Evolutionary conservation across 2,888 invertebrate species (phyloP), one percentile per base, ranked within the genome.

Genomic region (Pollenia angustigena): DNA sequence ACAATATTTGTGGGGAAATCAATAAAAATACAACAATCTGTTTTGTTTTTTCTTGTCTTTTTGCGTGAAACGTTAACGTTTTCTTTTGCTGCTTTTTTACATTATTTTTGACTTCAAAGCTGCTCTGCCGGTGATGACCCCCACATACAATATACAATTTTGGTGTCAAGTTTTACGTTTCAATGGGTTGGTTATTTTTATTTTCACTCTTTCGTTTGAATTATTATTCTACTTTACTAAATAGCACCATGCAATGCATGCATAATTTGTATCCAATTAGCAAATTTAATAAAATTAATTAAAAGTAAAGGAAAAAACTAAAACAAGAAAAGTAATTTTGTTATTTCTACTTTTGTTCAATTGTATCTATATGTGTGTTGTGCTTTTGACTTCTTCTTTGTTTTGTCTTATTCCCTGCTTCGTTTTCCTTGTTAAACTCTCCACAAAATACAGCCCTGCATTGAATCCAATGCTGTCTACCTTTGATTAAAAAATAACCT

Each of bases 61-160:
- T 60, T 42, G 18, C 32, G 50, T 42, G 62, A 60, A 62, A 76
- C 60, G 48, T 46, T 58, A 32, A 48, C 42, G 68, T 71, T 56
- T 74, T 54, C 32, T 78, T 79, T 69, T 23, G 50, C 62, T 83
- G 69, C 69, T 71, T 44, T 44, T 72, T 68, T 60, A 68, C 81
- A 81, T 66, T 48, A 54, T 72, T 81, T 66, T n/a, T 82, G 32
- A 32, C 58, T 64, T 56, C 48, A 40, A 50, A 64, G 50, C 60
- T 74, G 79, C 69, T 82, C 72, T 78, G 66, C 78, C 78, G 62
- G 56, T 48, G 50, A 48, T 48, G 81, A 86, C 86, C 86, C 64
- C 86, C 83, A 76, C 86, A 82, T 82, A 76, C 68, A 48, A 76
- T 44, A 32, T 40, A 50, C 40, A 48, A 68, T 68, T 81, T 64